Evolutionary conservation across 2,797 vertebrate species (phyloP).

Genomic region (Danio albolineatus): DNA sequence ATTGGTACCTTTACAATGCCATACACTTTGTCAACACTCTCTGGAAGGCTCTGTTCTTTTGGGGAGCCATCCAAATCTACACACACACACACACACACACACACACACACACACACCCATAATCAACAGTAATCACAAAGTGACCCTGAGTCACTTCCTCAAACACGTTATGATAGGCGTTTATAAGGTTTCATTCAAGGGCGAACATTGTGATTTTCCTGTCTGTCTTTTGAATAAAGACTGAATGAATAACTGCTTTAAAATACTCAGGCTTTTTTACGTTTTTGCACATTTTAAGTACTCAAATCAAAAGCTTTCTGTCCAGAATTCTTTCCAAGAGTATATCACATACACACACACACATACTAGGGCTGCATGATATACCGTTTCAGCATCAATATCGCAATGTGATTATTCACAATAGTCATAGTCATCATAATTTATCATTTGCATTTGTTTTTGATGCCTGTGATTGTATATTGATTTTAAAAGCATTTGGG

Average conservation of each 20-base stretch:
- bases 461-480: no score
- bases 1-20: conserved; percentile 17
- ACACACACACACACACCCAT: conserved; percentile 11
- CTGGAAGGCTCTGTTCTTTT: background rate
- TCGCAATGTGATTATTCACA: no score
- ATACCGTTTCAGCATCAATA: no score
- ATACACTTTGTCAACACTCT: background rate
- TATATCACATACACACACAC: no score
- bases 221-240: background rate
- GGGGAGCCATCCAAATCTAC: background rate
- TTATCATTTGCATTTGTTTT: no score
- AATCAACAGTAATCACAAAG: conserved; percentile 12
- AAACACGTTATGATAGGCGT: conserved; percentile 19
- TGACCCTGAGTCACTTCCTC: conserved; percentile 30
- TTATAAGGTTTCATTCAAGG: background rate
- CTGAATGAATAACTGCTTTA: conserved; percentile 13
- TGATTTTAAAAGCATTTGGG: no score
- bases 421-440: no score
- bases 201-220: conserved; percentile 16
- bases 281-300: conserved; percentile 3
- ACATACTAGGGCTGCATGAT: no score
- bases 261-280: conserved; percentile 5
- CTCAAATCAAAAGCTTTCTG: background rate
- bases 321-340: background rate
- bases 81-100: background rate